These are phyloP conservation scores for Tetrao urogallus DNA, from an alignment of 2,113 vertebrate species.

Conservation along the genomic window DNA sequence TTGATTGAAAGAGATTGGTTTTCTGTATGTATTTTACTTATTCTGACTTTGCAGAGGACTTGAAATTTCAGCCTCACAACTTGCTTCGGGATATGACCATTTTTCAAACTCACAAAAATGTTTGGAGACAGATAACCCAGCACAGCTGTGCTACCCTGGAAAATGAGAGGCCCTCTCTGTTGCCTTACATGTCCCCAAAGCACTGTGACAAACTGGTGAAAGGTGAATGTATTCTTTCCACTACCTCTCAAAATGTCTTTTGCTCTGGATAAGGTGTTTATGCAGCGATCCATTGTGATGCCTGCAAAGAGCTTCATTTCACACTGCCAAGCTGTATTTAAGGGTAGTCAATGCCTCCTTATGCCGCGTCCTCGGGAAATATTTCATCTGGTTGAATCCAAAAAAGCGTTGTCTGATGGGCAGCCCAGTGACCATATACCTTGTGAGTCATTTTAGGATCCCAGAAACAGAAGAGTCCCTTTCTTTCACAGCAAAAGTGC, in stretches of 20 bases:
- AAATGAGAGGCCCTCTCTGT: neutral
- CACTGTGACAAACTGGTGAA: neutral
- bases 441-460: neutral
- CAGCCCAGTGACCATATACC: neutral
- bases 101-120: neutral
- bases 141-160: neutral
- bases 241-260: neutral
- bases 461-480: neutral
- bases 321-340: neutral
- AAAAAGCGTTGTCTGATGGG: neutral
- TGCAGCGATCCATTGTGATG: neutral
- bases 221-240: neutral
- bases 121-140: neutral
- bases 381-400: neutral
- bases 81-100: neutral
- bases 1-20: neutral
- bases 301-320: neutral
- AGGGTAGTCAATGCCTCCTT: neutral
- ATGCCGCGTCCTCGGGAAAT: neutral
- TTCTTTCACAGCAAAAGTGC: accelerated
- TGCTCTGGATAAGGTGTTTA: neutral
- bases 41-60: neutral
- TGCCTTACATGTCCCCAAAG: neutral
- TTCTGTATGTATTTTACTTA: neutral
- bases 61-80: neutral